phyloP scores from a whole-genome alignment of 1,140 invertebrate genomes.

The Phocides pigmalion region DNA sequence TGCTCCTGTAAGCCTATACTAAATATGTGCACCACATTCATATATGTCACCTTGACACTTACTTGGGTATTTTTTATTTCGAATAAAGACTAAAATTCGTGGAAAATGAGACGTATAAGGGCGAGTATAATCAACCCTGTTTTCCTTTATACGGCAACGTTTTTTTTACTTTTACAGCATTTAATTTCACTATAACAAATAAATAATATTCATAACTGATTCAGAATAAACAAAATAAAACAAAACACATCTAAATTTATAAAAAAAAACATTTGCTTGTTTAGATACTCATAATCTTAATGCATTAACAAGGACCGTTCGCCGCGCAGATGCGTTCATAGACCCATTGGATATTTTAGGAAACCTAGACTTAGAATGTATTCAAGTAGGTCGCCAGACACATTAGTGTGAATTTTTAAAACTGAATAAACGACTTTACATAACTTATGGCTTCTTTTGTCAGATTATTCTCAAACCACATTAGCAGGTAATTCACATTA shows the following conservation, averaged over 20 bases:
- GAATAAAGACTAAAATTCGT: not conserved
- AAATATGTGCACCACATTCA: too few species aligned
- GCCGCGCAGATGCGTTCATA: conserved; percentile 33
- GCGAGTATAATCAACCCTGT: not conserved
- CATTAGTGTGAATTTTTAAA: conserved; percentile 65
- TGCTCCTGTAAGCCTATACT: too few species aligned
- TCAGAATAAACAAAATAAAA: conserved; percentile 9
- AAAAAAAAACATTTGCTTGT: conserved; percentile 11
- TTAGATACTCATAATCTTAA: conserved; percentile 23
- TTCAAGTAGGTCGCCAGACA: conserved; percentile 64
- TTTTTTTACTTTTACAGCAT: not conserved
- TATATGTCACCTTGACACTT: too few species aligned
- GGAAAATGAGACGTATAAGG: not conserved
- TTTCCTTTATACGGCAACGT: too few species aligned
- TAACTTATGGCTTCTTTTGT: conserved; percentile 52
- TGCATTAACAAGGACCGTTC: conserved; percentile 14
- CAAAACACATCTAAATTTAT: conserved; percentile 7
- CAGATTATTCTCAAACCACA: conserved; percentile 42
- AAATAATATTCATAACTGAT: not conserved
- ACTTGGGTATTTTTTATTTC: not conserved
- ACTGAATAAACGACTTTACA: conserved; percentile 53
- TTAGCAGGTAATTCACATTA: conserved; percentile 8
- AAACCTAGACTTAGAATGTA: conserved; percentile 43
- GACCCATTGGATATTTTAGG: conserved; percentile 41
- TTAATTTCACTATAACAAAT: not conserved